Base-by-base conservation (phyloP, 1,140 invertebrate species). In the Drosophila prosaltans region DNA sequence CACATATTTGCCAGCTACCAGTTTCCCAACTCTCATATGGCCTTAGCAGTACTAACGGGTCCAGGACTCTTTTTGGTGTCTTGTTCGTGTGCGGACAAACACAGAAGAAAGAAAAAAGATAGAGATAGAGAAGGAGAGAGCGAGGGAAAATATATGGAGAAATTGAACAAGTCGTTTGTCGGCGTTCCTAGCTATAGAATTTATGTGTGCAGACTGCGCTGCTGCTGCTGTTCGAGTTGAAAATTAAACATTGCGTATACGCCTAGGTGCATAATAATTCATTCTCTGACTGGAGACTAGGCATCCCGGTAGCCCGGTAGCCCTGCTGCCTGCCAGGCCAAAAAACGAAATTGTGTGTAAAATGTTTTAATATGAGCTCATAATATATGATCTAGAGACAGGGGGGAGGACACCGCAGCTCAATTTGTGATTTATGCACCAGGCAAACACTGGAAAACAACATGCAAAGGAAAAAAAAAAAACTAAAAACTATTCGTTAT, bases 191-290 rank as follows among this genome's bases (percentile, higher is more conserved):
- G 80, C 32, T 21, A 26, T 39, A 59, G 74, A 88, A 89, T 88
- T 88, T 88, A 89, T 90, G 84, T 90, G 84, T 74, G 68, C 54
- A 66, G 70, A 26, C 73, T 60, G 79, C 69, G 54, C 64, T 48
- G 57, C 55, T 57, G 41, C 67, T 63, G 65, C 30, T 59, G 77
- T 51, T 78, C 70, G 80, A 88, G 80, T 89, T 88, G 84, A 89
- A 88, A 89, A 89, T 89, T 89, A 89, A 90, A 89, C 85, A 89
- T 89, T 89, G 84, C 84, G 84, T 89, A 89, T 90, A 89, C 84
- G 84, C 84, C 85, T 89, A 89, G 85, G 85, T 90, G 85, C 85
- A 89, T 89, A 89, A 88, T 88, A 88, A 88, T 88, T 88, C 84
- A 88, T 88, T 71, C 70, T 72, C 57, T 39, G 64, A 81, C 68